Evolutionary conservation across 1,140 invertebrate genomes (phyloP), one percentile per base, ranked within the genome.

Genomic region (Heliconius eleuchia): DNA sequence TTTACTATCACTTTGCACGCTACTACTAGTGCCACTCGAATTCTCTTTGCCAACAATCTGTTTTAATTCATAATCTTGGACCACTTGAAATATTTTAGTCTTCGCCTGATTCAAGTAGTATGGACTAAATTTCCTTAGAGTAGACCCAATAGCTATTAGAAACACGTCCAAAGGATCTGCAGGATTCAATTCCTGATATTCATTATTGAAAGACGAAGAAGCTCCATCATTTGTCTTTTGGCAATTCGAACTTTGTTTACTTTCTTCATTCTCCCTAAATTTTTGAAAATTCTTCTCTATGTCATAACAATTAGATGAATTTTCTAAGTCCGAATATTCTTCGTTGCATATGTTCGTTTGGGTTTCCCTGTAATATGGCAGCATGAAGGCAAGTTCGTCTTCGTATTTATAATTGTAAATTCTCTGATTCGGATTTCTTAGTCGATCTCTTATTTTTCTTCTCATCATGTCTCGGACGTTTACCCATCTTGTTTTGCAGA

Each of bases 391-490:
- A 8, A 94, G 80, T 50, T 94, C 86, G 0, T 89, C 88, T 55
- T 93, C 91, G 60, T 93, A 94, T 74, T 92, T 92, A 84, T 94
- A 94, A 9, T 88, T 86, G 84, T 90, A 88, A 19, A 82, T 85
- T 34, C 84, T 81, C 2, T 84, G 81, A 74, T 81, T 83, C 0
- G 89, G 89, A 71, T 91, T 88, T 27, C 85, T 80, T 0, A 90
- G 75, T 0, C 92, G 82, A 1, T 91, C 87, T 2, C 86, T 83
- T 55, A 92, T 80, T 74, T 88, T 91, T 0, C 89, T 78, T 0
- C 92, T 80, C 91, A 92, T 91, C 90, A 92, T 92, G 70, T 94
- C 92, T 9, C 92, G 76, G 5, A 94, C 92, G 82, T 92, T 94
- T 19, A 91, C 85, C 92, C 91, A 92, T 71, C 91, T 80, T 0